Evolutionary conservation across 2,797 vertebrate species (phyloP).

Genomic region (Phoeniculus purpureus): DNA sequence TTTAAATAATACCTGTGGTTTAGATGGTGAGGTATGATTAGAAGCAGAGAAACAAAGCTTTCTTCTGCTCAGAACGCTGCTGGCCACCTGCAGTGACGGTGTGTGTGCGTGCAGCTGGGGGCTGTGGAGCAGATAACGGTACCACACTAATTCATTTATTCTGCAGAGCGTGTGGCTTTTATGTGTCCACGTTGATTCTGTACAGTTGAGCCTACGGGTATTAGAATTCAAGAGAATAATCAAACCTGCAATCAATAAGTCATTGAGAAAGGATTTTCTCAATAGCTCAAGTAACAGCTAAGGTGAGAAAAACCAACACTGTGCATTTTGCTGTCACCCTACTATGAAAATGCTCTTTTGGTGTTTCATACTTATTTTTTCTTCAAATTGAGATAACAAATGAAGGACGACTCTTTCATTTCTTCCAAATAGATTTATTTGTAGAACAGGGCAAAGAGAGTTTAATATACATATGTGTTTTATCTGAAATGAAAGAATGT

Average conservation of each 20-base stretch:
- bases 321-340: background rate
- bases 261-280: background rate
- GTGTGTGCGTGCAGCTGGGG: background rate
- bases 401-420: background rate
- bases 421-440: background rate
- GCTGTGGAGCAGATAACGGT: background rate
- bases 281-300: background rate
- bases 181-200: background rate
- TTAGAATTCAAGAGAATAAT: constrained; percentile 17
- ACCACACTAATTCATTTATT: background rate
- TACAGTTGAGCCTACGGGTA: background rate
- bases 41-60: background rate
- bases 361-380: background rate
- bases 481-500: background rate
- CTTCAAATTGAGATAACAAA: background rate
- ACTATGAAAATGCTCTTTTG: background rate
- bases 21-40: constrained; percentile 16
- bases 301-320: background rate
- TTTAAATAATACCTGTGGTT: constrained; percentile 35
- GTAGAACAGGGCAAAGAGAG: background rate
- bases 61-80: background rate
- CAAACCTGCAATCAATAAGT: constrained; percentile 16
- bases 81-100: background rate
- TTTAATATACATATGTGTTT: background rate
- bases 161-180: background rate